phyloP scores from a whole-genome alignment of 2,113 vertebrate genomes.

The Erythrocercus mccallii region DNA sequence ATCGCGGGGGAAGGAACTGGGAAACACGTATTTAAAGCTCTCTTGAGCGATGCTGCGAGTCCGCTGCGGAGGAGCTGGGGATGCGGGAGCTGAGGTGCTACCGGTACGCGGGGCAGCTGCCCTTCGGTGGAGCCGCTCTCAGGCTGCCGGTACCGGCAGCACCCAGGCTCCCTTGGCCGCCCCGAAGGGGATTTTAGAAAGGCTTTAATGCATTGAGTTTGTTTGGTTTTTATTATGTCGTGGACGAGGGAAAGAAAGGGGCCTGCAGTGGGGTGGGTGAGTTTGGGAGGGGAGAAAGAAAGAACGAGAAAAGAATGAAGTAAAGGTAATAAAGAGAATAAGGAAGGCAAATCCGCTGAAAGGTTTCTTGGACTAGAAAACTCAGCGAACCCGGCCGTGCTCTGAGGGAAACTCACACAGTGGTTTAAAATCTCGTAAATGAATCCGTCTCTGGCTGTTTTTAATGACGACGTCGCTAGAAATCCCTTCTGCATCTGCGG shows the following conservation, averaged over 20 bases:
- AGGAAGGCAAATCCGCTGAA: slow-evolving; percentile 1
- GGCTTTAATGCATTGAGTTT: neutral
- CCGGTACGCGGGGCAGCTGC: neutral
- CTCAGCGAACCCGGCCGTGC: neutral
- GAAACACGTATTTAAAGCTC: neutral
- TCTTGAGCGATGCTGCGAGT: neutral
- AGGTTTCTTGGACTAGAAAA: slow-evolving; percentile 43
- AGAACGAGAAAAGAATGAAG: slow-evolving; percentile 38
- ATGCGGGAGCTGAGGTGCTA: neutral
- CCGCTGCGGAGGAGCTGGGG: neutral
- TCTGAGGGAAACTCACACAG: neutral
- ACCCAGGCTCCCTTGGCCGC: neutral
- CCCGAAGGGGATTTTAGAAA: neutral
- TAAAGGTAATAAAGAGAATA: slow-evolving; percentile 35
- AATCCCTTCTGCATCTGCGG: neutral
- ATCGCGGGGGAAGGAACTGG: neutral
- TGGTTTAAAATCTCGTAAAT: neutral
- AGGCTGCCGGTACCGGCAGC: neutral
- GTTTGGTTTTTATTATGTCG: slow-evolving; percentile 56
- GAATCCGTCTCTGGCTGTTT: neutral
- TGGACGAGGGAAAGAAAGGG: neutral
- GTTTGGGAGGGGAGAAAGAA: neutral
- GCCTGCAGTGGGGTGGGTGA: neutral
- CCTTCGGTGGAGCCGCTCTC: neutral
- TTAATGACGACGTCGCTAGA: neutral